Percentiles rank a stretch among this genome's conserved stretches.
phyloP scores from a whole-genome alignment of 1,140 invertebrate species.

The Brachionus plicatilis region DNA sequence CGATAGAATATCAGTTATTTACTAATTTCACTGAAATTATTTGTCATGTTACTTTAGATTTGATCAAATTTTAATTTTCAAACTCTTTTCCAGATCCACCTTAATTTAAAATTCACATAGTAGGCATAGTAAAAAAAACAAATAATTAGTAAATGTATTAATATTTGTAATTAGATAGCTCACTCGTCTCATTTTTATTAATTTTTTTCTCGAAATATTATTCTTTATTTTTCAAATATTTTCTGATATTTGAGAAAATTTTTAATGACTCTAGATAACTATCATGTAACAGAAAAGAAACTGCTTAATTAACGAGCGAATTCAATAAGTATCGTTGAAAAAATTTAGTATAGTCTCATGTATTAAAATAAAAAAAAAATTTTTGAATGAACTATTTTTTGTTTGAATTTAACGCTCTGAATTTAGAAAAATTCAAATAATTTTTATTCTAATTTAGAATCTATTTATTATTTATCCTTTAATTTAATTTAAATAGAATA shows the following conservation, averaged over 20 bases:
- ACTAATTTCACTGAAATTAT: background rate
- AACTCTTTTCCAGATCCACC: background rate
- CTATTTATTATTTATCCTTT: too few relatives aligned
- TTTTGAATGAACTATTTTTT: too few relatives aligned
- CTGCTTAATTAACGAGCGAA: too few relatives aligned
- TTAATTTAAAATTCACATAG: background rate
- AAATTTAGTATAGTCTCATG: too few relatives aligned
- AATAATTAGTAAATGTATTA: background rate
- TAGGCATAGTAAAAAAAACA: background rate
- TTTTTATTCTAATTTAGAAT: too few relatives aligned
- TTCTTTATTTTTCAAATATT: background rate
- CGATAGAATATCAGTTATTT: background rate
- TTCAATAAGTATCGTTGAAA: too few relatives aligned
- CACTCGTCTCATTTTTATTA: background rate
- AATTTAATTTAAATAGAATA: too few relatives aligned
- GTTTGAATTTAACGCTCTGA: too few relatives aligned
- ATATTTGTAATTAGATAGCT: background rate
- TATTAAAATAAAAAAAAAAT: too few relatives aligned
- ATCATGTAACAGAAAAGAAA: too few relatives aligned
- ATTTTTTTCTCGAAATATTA: background rate
- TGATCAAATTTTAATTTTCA: background rate
- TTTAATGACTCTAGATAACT: too few relatives aligned
- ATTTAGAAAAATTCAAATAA: too few relatives aligned
- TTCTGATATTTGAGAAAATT: background rate
- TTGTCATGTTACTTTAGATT: background rate